Evolutionary conservation across 2,113 vertebrate genomes (phyloP).

Genomic region (Felis chaus): DNA sequence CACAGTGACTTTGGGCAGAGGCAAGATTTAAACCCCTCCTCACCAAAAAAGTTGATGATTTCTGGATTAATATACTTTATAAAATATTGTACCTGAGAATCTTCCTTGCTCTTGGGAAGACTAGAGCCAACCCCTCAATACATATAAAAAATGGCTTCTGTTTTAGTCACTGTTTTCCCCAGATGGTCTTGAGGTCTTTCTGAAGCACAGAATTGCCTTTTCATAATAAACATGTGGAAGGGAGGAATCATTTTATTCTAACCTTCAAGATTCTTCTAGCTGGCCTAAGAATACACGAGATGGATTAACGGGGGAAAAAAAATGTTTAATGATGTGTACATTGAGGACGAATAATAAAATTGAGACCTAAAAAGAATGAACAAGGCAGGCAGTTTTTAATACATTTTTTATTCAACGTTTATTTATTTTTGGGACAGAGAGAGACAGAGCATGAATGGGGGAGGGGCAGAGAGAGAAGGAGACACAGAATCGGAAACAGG

Average conservation of each 20-base stretch:
- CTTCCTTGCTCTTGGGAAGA: constrained; percentile 3
- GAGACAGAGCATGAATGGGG: too few relatives aligned
- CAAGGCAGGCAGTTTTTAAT: neutral
- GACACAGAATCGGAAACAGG: too few relatives aligned
- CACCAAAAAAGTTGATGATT: neutral
- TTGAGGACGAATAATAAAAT: neutral
- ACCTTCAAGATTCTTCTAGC: neutral
- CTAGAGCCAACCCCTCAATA: neutral
- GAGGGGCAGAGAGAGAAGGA: too few relatives aligned
- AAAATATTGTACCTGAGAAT: neutral
- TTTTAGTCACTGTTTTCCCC: neutral
- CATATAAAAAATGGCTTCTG: neutral
- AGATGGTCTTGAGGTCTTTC: neutral
- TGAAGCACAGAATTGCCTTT: constrained; percentile 31
- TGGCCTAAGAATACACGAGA: neutral
- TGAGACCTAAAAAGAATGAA: neutral
- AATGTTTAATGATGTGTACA: neutral
- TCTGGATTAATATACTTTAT: neutral
- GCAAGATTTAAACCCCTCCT: neutral
- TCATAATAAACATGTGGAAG: neutral
- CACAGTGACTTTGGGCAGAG: neutral
- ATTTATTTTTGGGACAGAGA: too few relatives aligned
- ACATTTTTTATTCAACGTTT: neutral
- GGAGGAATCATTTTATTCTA: neutral
- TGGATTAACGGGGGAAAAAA: neutral